Evolutionary conservation across 1,140 invertebrate species (phyloP).

Genomic region (Temnothorax curvispinosus): DNA sequence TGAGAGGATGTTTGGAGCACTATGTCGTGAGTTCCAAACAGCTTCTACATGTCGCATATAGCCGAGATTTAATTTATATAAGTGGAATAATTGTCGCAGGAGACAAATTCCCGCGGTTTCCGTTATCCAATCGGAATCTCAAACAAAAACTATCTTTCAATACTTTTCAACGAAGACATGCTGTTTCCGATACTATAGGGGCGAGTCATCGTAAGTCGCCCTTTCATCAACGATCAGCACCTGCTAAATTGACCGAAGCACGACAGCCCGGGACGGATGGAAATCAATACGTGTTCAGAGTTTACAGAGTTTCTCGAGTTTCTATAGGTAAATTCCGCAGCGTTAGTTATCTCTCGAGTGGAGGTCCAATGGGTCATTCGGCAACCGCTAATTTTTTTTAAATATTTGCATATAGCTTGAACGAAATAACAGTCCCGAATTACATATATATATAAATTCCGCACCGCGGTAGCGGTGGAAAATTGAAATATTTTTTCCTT

Average conservation of each 20-base stretch:
- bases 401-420: not conserved
- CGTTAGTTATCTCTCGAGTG: not conserved
- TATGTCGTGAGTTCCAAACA: constrained; percentile 3
- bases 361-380: not conserved
- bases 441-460: not conserved
- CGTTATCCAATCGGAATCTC: not conserved
- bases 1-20: not conserved
- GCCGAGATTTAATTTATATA: constrained; percentile 20
- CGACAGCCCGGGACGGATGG: constrained; percentile 12
- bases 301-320: constrained; percentile 34
- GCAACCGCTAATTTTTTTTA: not conserved
- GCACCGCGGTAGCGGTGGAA: not conserved
- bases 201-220: not conserved
- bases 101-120: not conserved
- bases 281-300: constrained; percentile 62
- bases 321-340: constrained; percentile 33
- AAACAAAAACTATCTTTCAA: not conserved
- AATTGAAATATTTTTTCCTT: not conserved
- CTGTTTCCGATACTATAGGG: constrained; percentile 10
- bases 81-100: not conserved
- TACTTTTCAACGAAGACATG: not conserved
- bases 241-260: constrained; percentile 34
- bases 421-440: not conserved
- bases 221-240: constrained; percentile 46
- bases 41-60: not conserved